Base-by-base conservation (phyloP, 2,797 vertebrate species). In the Serranus cabrilla region DNA sequence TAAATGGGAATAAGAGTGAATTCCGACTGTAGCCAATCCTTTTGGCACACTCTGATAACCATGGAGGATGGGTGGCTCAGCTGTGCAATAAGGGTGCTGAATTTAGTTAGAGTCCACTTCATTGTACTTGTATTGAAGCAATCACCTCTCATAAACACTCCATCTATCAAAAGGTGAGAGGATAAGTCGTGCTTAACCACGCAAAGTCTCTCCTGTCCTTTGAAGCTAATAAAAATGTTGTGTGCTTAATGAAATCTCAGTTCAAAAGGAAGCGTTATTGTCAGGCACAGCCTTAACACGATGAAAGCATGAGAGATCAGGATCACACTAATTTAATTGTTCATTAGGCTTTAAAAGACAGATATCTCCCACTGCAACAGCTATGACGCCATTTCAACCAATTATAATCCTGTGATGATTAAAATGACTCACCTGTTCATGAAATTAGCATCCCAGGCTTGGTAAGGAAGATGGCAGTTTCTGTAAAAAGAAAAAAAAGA, bases 41-140 rank as follows among this genome's bases (percentile, higher is more conserved):
- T 88, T 81, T 45, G 59, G 67, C 70, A 78, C 58, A 73, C 65
- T 57, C 37, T 83, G 77, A 82, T 84, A 82, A 81, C 60, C 66
- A 20, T 2, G 45, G 45, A 69, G 47, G 75, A 50, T 20, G 31
- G 67, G 68, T 62, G 84, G 72, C 87, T 78, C 82, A 87, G 85
- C 84, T 90, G 85, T 55, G 66, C 75, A 83, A 71, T 78, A 56
- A 77, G 85, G 68, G 25, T 17, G 46, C 31, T 31, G 54, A 67
- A 81, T 84, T 71, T 55, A 50, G 50, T 82, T 75, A 27, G 80
- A 74, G 51, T 86, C 51, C 45, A 76, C 52, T 65, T 78, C 64
- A 80, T 80, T 83, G 61, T 70, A 46, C 65, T 76, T 67, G 23
- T 68, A 77, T 73, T 47, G 56, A 78, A 71, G 63, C 60, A 61